Evolutionary conservation across 2,888 invertebrate genomes (phyloP).

Genomic region (Stictocephala bisonia): DNA sequence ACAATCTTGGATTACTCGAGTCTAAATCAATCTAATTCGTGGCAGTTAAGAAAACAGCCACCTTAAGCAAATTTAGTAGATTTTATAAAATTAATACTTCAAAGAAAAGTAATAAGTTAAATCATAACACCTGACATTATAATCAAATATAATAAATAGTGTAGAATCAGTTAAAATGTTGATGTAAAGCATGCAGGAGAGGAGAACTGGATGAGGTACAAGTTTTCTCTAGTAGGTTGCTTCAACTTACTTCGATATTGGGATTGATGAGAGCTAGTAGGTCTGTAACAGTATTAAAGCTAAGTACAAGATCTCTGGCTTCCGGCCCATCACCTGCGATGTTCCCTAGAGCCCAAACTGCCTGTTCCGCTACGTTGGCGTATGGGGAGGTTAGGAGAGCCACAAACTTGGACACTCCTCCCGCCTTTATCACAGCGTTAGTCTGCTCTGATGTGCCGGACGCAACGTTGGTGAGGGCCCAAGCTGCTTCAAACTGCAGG

Average conservation of each 20-base stretch:
- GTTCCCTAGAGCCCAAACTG: slow-evolving; percentile 98
- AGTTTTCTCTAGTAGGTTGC: too few species aligned
- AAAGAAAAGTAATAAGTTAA: too few species aligned
- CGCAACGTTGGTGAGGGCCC: slow-evolving; percentile 98
- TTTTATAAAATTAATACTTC: too few species aligned
- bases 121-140: too few species aligned
- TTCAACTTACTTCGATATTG: slow-evolving; percentile 68
- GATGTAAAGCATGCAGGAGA: too few species aligned
- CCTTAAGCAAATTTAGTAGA: too few species aligned
- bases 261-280: slow-evolving; percentile 76
- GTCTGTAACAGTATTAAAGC: slow-evolving; percentile 76
- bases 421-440: slow-evolving; percentile 82
- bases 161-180: too few species aligned
- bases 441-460: slow-evolving; percentile 95
- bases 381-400: slow-evolving; percentile 75
- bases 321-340: slow-evolving; percentile 91
- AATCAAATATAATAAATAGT: too few species aligned
- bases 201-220: too few species aligned
- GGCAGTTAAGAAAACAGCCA: too few species aligned
- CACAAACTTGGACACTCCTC: slow-evolving; percentile 88
- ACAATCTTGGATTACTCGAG: too few species aligned
- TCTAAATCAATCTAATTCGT: too few species aligned
- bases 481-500: slow-evolving; percentile 95
- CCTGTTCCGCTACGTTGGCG: slow-evolving; percentile 85
- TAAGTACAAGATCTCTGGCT: slow-evolving; percentile 85